These are phyloP conservation scores for Cyclophora albipunctata DNA, from an alignment of 2,888 invertebrate species.

Conservation along the genomic window DNA sequence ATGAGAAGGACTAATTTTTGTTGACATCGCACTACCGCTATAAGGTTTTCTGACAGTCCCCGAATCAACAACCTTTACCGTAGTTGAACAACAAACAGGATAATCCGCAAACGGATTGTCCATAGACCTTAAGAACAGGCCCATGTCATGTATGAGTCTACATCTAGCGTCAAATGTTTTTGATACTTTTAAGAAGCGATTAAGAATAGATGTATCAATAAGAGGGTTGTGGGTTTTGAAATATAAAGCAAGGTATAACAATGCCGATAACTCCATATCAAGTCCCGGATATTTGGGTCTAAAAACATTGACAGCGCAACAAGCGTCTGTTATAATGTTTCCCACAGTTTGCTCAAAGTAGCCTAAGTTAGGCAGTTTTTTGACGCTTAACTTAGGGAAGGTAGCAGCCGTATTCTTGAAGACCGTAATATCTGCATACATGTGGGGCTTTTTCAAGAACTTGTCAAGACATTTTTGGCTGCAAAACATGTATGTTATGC, in stretches of 20 bases:
- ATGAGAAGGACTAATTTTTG: no score
- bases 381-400: constrained; percentile 58
- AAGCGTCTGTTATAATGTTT: constrained; percentile 67
- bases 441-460: constrained; percentile 68
- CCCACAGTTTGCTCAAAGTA: constrained; percentile 78
- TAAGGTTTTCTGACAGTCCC: no score
- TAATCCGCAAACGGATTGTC: constrained; percentile 75
- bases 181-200: constrained; percentile 49
- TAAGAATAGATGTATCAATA: constrained; percentile 30
- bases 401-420: constrained; percentile 37
- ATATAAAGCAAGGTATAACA: constrained; percentile 72
- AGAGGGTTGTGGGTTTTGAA: constrained; percentile 71
- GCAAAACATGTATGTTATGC: constrained; percentile 75
- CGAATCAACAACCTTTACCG: no score
- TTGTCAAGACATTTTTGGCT: constrained; percentile 58
- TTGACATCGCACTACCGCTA: no score
- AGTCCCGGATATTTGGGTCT: constrained; percentile 79
- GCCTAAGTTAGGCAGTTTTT: constrained; percentile 72
- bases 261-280: constrained; percentile 61
- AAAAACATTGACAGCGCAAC: constrained; percentile 63
- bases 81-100: constrained; percentile 36
- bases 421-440: constrained; percentile 65
- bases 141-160: constrained; percentile 49
- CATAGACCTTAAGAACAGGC: constrained; percentile 61
- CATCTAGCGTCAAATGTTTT: constrained; percentile 48